Base-by-base conservation (phyloP, 2,113 vertebrate species). In the Coregonus clupeaformis region DNA sequence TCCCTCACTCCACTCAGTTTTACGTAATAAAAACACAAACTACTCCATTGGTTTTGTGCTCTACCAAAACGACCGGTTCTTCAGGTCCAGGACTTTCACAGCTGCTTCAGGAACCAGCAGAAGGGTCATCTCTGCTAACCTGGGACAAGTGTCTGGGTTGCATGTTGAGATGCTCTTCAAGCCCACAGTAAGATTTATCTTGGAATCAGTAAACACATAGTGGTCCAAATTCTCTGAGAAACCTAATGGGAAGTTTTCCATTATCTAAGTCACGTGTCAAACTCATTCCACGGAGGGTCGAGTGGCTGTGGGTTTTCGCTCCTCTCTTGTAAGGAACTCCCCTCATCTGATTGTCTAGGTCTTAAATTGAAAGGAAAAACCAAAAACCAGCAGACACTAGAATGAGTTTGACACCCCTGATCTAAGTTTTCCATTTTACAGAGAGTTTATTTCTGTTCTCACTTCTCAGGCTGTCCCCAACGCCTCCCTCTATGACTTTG, bases 31-130 rank as follows among this genome's bases (percentile, higher is more conserved):
- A 67, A 22, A 3, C 12, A 11, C 62, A 0, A 42, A 74, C 7
- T 4, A 72, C n/a, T 78, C 77, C 1, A 9, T 90, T 65, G 91
- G 89, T 1, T 90, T 92, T n/a, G 86, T 90, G 24, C 84, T 92
- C 45, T 91, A 92, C 71, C 86, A 88, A 73, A 92, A 86, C 1
- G 79, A 87, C 78, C 69, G 20, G 1, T 86, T 92, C 49, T 92
- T 92, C 70, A 67, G 22, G 22, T 85, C 90, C 0, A 64, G 45
- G 14, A 5, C 3, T 71, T 85, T 81, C 65, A 77, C 1, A 6
- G n/a, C 0, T 22, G 47, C 5, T 0, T 25, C 32, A 57, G 6
- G 16, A 52, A 69, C 71, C 29, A 75, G 71, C 24, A n/a, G 84
- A 59, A 85, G 69, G 75, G 90, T 92, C 36, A 78, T 91, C 65